Evolutionary conservation across 2,113 vertebrate genomes (phyloP).

Genomic region (Pelecanoides urinatrix): DNA sequence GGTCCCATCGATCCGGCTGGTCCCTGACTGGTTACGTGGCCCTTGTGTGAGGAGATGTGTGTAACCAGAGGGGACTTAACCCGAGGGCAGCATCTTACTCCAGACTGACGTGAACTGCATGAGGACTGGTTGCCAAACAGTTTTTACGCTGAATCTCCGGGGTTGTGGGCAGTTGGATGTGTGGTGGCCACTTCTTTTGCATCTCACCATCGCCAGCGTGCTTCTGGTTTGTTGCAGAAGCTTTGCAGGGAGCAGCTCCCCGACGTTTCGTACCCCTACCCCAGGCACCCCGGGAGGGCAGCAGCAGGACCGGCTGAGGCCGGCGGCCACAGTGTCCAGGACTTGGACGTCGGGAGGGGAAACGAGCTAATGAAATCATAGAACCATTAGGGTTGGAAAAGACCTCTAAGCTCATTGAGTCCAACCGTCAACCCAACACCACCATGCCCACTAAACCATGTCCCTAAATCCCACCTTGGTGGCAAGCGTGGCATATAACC

Average conservation of each 20-base stretch:
- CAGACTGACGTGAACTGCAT: not conserved
- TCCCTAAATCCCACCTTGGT: not conserved
- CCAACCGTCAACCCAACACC: too few species aligned
- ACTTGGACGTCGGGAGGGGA: fast-evolving
- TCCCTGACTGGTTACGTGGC: not conserved
- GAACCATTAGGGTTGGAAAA: too few species aligned
- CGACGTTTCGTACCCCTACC: fast-evolving
- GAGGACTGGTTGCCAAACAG: not conserved
- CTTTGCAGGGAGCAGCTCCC: not conserved
- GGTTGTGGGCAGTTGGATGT: fast-evolving
- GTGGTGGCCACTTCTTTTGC: not conserved
- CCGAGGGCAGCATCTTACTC: fast-evolving
- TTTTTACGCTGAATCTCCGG: not conserved
- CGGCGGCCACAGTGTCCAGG: fast-evolving
- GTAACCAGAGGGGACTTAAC: not conserved
- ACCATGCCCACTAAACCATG: too few species aligned
- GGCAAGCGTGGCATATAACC: not conserved
- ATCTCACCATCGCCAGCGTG: fast-evolving
- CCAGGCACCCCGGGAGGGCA: fast-evolving
- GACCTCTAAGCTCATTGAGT: too few species aligned
- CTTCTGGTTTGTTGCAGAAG: not conserved
- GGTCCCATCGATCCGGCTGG: not conserved
- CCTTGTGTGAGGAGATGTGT: not conserved
- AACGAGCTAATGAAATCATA: not conserved
- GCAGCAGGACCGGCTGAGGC: fast-evolving